Evolutionary conservation across 2,888 invertebrate species (phyloP).

Genomic region (Unio pictorum): DNA sequence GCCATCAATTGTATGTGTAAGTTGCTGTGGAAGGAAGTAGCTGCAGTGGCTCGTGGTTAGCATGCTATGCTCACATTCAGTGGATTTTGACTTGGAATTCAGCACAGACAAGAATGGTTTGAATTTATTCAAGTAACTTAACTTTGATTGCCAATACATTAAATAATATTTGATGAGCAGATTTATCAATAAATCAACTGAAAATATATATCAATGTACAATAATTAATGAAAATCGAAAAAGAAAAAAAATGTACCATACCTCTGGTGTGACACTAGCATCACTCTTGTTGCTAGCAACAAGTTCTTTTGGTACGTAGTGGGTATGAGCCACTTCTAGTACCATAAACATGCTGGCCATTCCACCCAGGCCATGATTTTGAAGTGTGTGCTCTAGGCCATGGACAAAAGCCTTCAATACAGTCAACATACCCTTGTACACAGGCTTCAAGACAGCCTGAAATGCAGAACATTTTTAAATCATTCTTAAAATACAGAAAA

Average conservation of each 20-base stretch:
- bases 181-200: too few relatives aligned
- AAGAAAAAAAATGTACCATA: conserved; percentile 23
- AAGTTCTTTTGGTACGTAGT: conserved; percentile 77
- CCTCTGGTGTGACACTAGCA: conserved; percentile 65
- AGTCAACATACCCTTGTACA: conserved; percentile 98
- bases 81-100: too few relatives aligned
- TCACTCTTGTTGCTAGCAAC: conserved; percentile 63
- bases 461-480: conserved; percentile 12
- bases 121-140: too few relatives aligned
- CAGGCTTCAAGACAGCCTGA: conserved; percentile 81
- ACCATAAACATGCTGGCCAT: conserved; percentile 96
- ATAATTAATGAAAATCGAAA: too few relatives aligned
- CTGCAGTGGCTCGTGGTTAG: too few relatives aligned
- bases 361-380: conserved; percentile 94
- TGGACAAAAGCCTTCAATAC: conserved; percentile 90
- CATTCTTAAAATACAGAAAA: not conserved
- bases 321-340: conserved; percentile 98
- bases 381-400: conserved; percentile 92
- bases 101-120: too few relatives aligned
- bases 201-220: too few relatives aligned
- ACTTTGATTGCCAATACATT: too few relatives aligned
- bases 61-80: too few relatives aligned
- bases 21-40: too few relatives aligned
- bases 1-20: too few relatives aligned
- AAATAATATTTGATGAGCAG: too few relatives aligned